Percentiles rank a stretch among this genome's conserved stretches.
Conservation (phyloP, 2,797 vertebrate genomes). For the Myotis myotis region DNA sequence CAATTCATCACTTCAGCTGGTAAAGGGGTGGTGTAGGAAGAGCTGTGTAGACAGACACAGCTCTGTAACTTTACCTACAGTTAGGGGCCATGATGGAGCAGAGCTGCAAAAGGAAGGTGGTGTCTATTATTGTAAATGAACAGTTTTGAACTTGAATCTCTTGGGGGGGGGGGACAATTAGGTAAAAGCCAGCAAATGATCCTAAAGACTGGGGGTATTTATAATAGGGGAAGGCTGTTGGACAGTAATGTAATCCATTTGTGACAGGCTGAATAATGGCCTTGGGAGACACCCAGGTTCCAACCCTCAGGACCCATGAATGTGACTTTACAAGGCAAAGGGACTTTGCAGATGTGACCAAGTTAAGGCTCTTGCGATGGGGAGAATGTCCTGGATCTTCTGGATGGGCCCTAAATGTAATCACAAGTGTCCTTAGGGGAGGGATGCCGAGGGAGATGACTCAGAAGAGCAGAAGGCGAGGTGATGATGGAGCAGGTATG, state of each 20-base stretch:
- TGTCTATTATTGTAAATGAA: not conserved
- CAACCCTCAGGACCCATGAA: not conserved
- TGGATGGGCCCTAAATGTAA: not conserved
- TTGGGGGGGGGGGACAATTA: not conserved
- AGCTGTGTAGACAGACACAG: not conserved
- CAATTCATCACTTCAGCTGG: not conserved
- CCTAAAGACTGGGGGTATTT: not conserved
- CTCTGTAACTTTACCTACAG: not conserved
- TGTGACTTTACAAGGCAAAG: not conserved
- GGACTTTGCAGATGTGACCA: not conserved
- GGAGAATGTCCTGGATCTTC: not conserved
- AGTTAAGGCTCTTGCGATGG: not conserved
- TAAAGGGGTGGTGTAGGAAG: not conserved
- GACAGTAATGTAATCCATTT: not conserved
- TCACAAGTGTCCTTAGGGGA: not conserved
- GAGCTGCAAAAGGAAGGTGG: not conserved
- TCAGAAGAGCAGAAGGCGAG: not conserved
- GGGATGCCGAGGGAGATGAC: not conserved
- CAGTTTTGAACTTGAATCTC: not conserved
- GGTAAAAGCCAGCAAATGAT: not conserved
- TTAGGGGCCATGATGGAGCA: not conserved
- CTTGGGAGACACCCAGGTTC: not conserved
- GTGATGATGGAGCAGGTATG: not conserved
- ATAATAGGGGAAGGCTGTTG: not conserved
- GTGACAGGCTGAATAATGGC: not conserved